Evolutionary conservation across 2,888 invertebrate genomes (phyloP).

Genomic region (Diarsia brunnea): DNA sequence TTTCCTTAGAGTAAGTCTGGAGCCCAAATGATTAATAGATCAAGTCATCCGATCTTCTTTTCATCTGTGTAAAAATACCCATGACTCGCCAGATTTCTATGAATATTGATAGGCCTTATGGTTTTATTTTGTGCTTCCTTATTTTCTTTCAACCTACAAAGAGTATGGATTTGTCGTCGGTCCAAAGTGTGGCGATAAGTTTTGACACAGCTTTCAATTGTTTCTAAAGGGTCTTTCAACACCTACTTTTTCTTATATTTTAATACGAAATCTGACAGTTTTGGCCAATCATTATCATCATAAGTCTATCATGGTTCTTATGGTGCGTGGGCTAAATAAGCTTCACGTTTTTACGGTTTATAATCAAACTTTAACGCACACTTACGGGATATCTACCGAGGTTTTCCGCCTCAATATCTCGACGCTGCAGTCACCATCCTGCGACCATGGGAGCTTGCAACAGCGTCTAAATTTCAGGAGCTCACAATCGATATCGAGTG

Average conservation of each 20-base stretch:
- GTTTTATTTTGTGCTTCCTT: neutral
- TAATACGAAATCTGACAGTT: neutral
- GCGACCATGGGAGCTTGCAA: no score
- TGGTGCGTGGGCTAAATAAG: neutral
- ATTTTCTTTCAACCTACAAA: neutral
- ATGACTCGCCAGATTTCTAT: conserved; percentile 22
- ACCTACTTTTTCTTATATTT: neutral
- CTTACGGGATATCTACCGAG: no score
- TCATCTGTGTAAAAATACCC: neutral
- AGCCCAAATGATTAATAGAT: neutral
- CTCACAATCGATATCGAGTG: no score
- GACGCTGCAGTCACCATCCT: no score
- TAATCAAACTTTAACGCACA: no score
- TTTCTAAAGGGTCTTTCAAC: neutral
- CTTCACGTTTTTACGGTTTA: no score
- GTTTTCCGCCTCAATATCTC: no score
- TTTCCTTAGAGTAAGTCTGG: neutral
- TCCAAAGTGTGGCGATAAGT: neutral
- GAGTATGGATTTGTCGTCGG: neutral
- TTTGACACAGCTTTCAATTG: neutral
- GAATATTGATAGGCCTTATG: conserved; percentile 10
- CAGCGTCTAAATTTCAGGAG: no score
- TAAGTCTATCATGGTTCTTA: neutral
- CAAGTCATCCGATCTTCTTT: neutral
- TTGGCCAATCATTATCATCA: neutral